Evolutionary conservation across 2,888 invertebrate species (phyloP).

Genomic region (Phyllotreta cruciferae): DNA sequence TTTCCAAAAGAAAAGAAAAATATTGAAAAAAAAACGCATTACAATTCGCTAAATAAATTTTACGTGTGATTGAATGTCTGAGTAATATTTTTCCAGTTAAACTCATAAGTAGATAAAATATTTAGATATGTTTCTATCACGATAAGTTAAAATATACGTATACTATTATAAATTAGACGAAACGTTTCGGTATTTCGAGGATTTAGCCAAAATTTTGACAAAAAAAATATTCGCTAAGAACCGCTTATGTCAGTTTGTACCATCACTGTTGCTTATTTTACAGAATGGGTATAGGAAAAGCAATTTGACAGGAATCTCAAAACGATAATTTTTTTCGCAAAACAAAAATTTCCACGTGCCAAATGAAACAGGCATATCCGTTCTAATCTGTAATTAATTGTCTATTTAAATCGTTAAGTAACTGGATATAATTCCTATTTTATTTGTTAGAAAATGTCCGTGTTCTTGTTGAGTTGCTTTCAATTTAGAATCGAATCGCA

Average conservation of each 20-base stretch:
- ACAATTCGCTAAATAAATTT: conserved; percentile 4
- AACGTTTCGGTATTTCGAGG: conserved; percentile 41
- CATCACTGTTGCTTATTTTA: conserved; percentile 56
- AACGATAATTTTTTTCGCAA: neutral
- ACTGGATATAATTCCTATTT: neutral
- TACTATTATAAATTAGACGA: conserved; percentile 45
- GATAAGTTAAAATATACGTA: conserved; percentile 54
- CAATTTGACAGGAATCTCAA: conserved; percentile 9
- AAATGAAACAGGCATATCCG: neutral
- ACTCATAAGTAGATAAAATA: conserved; percentile 51
- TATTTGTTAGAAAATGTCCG: neutral
- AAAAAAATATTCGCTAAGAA: conserved; percentile 39
- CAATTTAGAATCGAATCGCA: conserved; percentile 23
- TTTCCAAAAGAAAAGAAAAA: conserved; percentile 48
- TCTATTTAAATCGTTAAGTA: neutral
- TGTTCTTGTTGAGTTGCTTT: conserved; percentile 10
- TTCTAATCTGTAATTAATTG: neutral
- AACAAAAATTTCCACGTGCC: neutral
- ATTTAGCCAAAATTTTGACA: conserved; percentile 45
- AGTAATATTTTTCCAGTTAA: conserved; percentile 58
- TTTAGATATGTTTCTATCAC: conserved; percentile 59
- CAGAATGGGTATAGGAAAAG: conserved; percentile 13
- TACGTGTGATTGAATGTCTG: conserved; percentile 55
- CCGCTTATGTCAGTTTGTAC: conserved; percentile 57
- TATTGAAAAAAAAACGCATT: conserved; percentile 48